A percentile compares a stretch with the other conserved stretches of the same genome.
Conservation (phyloP, 2,797 vertebrate genomes). For the Siniperca scherzeri region DNA sequence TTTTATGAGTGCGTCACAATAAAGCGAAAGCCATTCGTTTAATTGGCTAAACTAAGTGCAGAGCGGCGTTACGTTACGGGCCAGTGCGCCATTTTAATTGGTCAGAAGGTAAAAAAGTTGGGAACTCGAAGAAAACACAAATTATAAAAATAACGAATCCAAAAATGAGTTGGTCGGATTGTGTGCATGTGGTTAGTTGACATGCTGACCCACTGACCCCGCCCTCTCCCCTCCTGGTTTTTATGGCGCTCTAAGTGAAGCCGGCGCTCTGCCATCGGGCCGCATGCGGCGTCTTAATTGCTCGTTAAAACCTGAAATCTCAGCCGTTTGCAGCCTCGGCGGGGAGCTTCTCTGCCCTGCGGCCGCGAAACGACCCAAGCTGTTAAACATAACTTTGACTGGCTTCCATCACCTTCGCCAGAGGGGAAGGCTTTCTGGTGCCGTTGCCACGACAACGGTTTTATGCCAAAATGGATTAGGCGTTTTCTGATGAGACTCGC, state of each 20-base stretch:
- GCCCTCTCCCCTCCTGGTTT: background rate
- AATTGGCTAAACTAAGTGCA: too few relatives aligned
- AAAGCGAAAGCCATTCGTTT: too few relatives aligned
- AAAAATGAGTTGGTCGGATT: background rate
- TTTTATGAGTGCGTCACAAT: too few relatives aligned
- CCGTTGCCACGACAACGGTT: background rate
- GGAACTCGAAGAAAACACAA: too few relatives aligned
- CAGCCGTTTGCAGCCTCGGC: background rate
- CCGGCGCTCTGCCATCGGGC: background rate
- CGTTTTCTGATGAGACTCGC: background rate
- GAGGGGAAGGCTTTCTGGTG: background rate
- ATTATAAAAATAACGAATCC: too few relatives aligned
- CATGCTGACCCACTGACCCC: constrained; percentile 29
- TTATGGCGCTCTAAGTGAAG: background rate
- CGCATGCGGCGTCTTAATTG: background rate
- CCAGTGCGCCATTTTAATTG: too few relatives aligned
- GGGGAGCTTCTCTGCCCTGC: background rate
- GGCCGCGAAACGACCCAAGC: background rate
- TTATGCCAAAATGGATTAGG: background rate
- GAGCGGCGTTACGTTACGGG: too few relatives aligned
- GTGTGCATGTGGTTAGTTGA: background rate
- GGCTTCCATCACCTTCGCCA: background rate
- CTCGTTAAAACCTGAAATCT: constrained; percentile 9
- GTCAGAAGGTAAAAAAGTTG: too few relatives aligned
- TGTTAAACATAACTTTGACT: background rate